Evolutionary conservation across 2,888 invertebrate genomes (phyloP).

Genomic region (Tachina fera): DNA sequence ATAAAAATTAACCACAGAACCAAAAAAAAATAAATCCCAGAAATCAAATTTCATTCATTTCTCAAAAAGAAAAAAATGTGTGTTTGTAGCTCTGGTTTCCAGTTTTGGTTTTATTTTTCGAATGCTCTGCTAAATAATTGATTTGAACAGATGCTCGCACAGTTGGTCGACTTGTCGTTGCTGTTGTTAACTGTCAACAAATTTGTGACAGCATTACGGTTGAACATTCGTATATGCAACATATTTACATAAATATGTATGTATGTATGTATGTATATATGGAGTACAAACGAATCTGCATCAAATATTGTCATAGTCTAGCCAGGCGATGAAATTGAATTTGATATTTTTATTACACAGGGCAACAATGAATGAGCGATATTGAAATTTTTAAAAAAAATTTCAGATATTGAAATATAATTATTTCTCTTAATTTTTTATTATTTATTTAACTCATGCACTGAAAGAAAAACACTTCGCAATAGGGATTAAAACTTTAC

Average conservation of each 20-base stretch:
- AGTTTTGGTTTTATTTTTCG: background rate
- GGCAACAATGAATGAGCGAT: background rate
- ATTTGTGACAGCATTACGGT: constrained; percentile 62
- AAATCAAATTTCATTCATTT: constrained; percentile 67
- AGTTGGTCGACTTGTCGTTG: constrained; percentile 69
- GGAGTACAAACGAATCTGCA: background rate
- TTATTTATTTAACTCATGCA: too few relatives aligned
- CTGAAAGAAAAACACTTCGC: too few relatives aligned
- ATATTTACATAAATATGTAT: background rate
- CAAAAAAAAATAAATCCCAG: constrained; percentile 19
- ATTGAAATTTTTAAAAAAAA: background rate
- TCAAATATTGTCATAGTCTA: constrained; percentile 33
- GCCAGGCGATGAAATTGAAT: constrained; percentile 54
- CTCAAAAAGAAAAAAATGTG: background rate
- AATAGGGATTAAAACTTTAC: too few relatives aligned
- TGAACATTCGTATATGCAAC: constrained; percentile 44
- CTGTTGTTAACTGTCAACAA: constrained; percentile 66
- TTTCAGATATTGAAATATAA: background rate
- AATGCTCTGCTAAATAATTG: constrained; percentile 57
- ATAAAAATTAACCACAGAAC: constrained; percentile 57
- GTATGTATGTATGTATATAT: too few relatives aligned
- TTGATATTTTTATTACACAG: constrained; percentile 43
- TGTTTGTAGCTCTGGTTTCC: constrained; percentile 3
- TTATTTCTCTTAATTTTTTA: too few relatives aligned
- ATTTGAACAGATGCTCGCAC: constrained; percentile 68